Percentiles rank a stretch among this genome's conserved stretches.
Conservation (phyloP, 2,797 vertebrate species). For the Florisuga fusca region DNA sequence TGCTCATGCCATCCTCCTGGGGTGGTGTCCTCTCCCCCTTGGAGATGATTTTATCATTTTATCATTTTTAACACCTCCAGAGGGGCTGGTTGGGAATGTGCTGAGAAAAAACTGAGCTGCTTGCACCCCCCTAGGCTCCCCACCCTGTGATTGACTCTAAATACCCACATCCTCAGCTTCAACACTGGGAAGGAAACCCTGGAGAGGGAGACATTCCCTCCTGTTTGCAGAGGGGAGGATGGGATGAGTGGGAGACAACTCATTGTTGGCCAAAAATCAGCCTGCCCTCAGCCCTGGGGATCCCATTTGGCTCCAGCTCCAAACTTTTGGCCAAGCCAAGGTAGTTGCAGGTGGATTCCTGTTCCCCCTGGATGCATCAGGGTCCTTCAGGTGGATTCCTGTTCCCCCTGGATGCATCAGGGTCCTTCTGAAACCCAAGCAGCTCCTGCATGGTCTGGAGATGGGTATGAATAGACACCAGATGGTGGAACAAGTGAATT, state of each 20-base stretch:
- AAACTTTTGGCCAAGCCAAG: neutral
- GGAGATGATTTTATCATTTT: too few relatives aligned
- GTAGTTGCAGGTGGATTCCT: neutral
- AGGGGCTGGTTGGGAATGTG: neutral
- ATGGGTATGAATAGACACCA: conserved; percentile 63
- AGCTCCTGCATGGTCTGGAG: neutral
- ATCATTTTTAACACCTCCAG: too few relatives aligned
- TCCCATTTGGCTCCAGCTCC: neutral
- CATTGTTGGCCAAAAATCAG: neutral
- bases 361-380: neutral
- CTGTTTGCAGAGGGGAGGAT: neutral
- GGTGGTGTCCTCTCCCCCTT: neutral
- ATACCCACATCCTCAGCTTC: neutral
- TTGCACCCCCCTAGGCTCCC: neutral
- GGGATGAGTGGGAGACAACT: neutral
- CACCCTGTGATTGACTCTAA: neutral
- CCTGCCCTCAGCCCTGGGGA: neutral
- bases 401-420: neutral
- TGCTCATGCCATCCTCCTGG: rapidly evolving
- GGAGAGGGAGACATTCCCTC: rapidly evolving
- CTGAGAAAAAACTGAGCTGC: neutral
- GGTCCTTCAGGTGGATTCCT: conserved; percentile 5
- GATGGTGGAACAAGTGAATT: conserved; percentile 45
- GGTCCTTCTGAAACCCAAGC: neutral
- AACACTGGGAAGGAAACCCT: rapidly evolving